Conservation (phyloP, 2,888 invertebrate species). For the Xanthia togata region DNA sequence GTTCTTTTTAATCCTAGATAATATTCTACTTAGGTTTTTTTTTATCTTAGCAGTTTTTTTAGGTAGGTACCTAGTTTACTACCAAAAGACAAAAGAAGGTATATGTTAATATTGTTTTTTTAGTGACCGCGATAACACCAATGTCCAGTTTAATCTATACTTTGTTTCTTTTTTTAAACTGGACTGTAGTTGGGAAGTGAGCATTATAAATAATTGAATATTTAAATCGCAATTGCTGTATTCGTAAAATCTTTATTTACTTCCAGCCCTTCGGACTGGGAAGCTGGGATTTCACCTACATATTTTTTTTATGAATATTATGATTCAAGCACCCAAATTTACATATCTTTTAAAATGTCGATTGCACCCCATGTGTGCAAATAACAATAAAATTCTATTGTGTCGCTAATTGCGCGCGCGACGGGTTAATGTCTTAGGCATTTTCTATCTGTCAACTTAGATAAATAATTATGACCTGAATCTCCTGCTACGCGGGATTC, state of each 20-base stretch:
- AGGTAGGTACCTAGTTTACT: not conserved
- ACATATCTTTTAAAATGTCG: too few relatives aligned
- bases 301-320: not conserved
- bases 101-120: not conserved
- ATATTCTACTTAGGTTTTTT: conserved; percentile 1
- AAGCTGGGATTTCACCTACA: not conserved
- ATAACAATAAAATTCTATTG: too few relatives aligned
- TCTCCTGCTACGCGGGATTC: not conserved
- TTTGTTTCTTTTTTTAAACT: not conserved
- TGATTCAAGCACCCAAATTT: not conserved
- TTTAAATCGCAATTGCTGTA: conserved; percentile 33
- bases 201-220: conserved; percentile 25
- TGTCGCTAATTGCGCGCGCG: too few relatives aligned
- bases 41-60: not conserved
- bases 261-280: conserved; percentile 4
- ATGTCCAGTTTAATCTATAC: not conserved
- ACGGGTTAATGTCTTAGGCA: not conserved
- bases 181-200: not conserved
- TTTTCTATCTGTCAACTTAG: not conserved
- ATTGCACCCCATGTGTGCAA: too few relatives aligned
- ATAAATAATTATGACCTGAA: not conserved
- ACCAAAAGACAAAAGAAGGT: not conserved
- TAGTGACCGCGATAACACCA: not conserved
- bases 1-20: not conserved
- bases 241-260: conserved; percentile 14